Conservation (phyloP, 2,797 vertebrate genomes). For the Graptemys geographica region DNA sequence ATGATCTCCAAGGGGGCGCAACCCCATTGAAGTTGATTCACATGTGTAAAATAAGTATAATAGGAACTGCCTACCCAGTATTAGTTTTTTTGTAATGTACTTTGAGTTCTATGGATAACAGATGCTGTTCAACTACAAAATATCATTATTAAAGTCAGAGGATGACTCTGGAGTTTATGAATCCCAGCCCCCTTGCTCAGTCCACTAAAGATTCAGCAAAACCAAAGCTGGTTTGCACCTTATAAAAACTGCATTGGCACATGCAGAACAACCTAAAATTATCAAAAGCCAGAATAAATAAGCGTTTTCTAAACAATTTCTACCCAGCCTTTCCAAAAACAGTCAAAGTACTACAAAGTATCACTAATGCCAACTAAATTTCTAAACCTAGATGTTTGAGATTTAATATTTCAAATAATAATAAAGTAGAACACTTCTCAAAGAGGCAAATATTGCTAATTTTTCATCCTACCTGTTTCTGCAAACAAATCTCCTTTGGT, state of each 20-base stretch:
- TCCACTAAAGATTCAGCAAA: neutral
- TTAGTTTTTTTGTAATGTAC: neutral
- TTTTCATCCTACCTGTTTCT: neutral
- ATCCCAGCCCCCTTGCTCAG: neutral
- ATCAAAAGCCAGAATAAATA: neutral
- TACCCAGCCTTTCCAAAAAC: neutral
- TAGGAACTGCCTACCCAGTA: neutral
- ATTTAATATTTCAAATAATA: neutral
- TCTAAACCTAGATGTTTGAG: conserved; percentile 4
- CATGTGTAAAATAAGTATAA: neutral
- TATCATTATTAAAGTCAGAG: neutral
- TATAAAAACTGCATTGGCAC: neutral
- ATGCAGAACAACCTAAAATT: neutral
- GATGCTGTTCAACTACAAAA: neutral
- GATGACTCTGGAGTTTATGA: neutral
- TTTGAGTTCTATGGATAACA: neutral
- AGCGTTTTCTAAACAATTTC: neutral
- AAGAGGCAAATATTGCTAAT: neutral
- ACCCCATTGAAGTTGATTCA: neutral
- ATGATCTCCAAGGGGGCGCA: neutral
- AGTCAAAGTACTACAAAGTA: neutral
- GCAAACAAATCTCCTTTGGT: neutral
- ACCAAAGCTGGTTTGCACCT: neutral
- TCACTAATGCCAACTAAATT: neutral
- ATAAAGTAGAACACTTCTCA: neutral